Conservation (phyloP, 2,797 vertebrate species). For the Acipenser transmontanus region DNA sequence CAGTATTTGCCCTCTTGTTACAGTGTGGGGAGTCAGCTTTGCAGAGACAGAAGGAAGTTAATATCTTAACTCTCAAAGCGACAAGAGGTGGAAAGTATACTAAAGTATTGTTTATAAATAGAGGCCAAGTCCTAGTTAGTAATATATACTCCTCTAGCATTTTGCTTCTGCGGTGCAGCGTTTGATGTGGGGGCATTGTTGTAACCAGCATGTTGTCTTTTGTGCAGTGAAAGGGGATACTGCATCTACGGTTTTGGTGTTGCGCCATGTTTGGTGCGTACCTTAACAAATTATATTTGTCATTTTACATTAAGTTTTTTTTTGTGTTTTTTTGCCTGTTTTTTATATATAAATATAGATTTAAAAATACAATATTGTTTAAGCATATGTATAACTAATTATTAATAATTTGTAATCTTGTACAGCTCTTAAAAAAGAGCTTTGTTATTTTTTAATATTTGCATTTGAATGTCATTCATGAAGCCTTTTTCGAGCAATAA, state of each 20-base stretch:
- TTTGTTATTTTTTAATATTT: slow-evolving; percentile 50
- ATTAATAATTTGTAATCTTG: slow-evolving; percentile 52
- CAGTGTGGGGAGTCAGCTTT: too few species aligned
- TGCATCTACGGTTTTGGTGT: slow-evolving; percentile 17
- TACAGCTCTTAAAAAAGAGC: slow-evolving; percentile 56
- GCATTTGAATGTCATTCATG: slow-evolving; percentile 49
- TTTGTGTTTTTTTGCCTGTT: slow-evolving; percentile 28
- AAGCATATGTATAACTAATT: slow-evolving; percentile 64
- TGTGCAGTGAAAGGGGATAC: slow-evolving; percentile 48
- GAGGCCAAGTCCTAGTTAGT: too few species aligned
- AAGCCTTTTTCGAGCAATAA: slow-evolving; percentile 40
- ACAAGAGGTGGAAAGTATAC: slow-evolving; percentile 3
- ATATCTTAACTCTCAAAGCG: slow-evolving; percentile 2
- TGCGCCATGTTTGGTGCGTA: too few species aligned
- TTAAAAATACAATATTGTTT: slow-evolving; percentile 45
- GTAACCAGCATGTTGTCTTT: slow-evolving; percentile 12
- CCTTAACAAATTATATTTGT: too few species aligned
- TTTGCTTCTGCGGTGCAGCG: background rate
- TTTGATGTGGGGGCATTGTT: slow-evolving; percentile 1
- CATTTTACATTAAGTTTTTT: slow-evolving; percentile 28
- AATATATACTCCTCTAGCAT: too few species aligned
- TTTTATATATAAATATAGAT: slow-evolving; percentile 56
- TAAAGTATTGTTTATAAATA: background rate
- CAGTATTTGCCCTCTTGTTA: too few species aligned
- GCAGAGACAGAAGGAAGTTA: slow-evolving; percentile 3